These are phyloP conservation scores for Hemibagrus wyckioides DNA, from an alignment of 2,113 vertebrate species.

Conservation along the genomic window DNA sequence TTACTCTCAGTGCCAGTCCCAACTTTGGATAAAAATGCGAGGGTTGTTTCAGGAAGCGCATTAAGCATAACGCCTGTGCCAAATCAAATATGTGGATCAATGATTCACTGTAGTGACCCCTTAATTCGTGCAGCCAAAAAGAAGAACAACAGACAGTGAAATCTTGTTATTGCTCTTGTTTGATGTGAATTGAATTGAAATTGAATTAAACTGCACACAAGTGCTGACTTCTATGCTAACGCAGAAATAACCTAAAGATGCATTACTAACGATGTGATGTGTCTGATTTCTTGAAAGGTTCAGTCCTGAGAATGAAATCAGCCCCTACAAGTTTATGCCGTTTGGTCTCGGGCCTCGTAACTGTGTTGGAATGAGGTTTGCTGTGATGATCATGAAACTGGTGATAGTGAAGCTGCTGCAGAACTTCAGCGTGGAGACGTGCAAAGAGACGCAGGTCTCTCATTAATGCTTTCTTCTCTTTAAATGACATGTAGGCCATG, in stretches of 20 bases:
- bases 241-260: background rate
- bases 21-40: too few species aligned
- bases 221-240: background rate
- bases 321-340: slow-evolving; percentile 76
- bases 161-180: background rate
- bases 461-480: background rate
- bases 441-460: slow-evolving; percentile 77
- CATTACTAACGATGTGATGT: background rate
- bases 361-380: slow-evolving; percentile 82
- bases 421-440: slow-evolving; percentile 74
- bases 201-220: too few species aligned
- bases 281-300: slow-evolving; percentile 67
- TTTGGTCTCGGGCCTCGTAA: slow-evolving; percentile 82
- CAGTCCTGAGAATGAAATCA: slow-evolving; percentile 70
- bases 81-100: too few species aligned
- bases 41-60: too few species aligned
- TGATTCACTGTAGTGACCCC: too few species aligned
- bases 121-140: too few species aligned
- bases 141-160: too few species aligned
- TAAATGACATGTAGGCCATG: background rate
- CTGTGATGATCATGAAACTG: slow-evolving; percentile 74
- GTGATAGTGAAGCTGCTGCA: slow-evolving; percentile 71
- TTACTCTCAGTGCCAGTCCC: too few species aligned
- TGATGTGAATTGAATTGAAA: background rate
- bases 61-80: too few species aligned